Evolutionary conservation across 2,113 vertebrate genomes (phyloP), one percentile per base, ranked within the genome.

Genomic region (Ursus arctos): DNA sequence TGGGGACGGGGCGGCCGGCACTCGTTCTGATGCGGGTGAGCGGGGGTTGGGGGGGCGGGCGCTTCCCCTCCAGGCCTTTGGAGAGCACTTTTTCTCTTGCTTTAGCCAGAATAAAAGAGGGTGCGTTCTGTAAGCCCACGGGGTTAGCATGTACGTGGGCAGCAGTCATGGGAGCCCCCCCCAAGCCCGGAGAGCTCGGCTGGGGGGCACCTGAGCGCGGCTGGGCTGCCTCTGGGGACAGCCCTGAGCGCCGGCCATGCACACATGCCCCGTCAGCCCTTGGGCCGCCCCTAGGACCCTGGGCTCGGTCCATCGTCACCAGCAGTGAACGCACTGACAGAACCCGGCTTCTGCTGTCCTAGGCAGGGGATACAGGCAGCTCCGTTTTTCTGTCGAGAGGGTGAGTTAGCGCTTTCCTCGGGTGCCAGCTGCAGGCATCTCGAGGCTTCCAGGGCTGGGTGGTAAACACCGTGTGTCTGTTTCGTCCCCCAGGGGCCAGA

Each of bases 251-350:
- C 76, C 36, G 13, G 28, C 67, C 43, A 10, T 21, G 76, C 40
- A 15, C 14, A 24, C 16, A 16, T 15, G 19, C 14, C 40, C 13
- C 81, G 9, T n/a, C 15, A 14, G 31, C 43, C 76, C 36, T 67
- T 13, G 16, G 57, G 53, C 43, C 16, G 5, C 28, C 31, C 33
- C 7, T 31, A 14, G 43, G 87, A 53, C 55, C 49, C 7, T 57
- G 76, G 83, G 80, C 49, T 36, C 10, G 28, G 72, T 43, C 69
- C 24, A 8, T 82, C 26, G 33, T 79, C 94, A 97, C 93, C 92
- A 97, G 95, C 97, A 92, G 3, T 7, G n/a, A 92, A 12, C 67
- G 47, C 31, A 19, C 24, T 3, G 72, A 93, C n/a, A 67, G 69
- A 57, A 63, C 2, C 4, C 53, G 69, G 71, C 61, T 95, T 82